phyloP scores from a whole-genome alignment of 2,113 vertebrate species.

The Hypocryptadius cinnamomeus region DNA sequence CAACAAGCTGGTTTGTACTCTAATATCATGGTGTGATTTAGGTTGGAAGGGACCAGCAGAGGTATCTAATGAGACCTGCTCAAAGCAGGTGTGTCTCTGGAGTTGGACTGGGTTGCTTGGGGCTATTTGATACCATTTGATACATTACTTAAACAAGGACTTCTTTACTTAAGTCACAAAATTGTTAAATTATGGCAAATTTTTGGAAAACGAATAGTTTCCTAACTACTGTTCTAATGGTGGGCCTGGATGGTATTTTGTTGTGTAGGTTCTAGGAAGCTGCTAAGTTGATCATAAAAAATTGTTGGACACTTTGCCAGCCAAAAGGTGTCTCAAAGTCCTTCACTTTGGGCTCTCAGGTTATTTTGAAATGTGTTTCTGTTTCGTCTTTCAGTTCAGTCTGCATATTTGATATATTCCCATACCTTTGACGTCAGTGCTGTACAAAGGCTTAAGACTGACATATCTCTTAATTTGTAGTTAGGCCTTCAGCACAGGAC shows the following conservation, averaged over 20 bases:
- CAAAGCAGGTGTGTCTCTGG: background rate
- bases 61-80: background rate
- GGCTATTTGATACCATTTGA: background rate
- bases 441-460: background rate
- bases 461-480: background rate
- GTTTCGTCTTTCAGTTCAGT: background rate
- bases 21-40: background rate
- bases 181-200: background rate
- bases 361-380: background rate
- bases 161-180: background rate
- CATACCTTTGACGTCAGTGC: background rate
- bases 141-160: background rate
- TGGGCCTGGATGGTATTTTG: background rate
- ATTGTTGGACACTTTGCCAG: background rate
- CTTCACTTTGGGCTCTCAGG: background rate
- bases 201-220: background rate
- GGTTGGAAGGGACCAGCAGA: background rate
- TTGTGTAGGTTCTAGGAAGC: background rate
- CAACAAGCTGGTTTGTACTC: background rate
- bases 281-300: background rate
- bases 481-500: background rate
- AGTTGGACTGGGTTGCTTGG: background rate
- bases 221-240: background rate
- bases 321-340: background rate
- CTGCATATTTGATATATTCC: background rate